Conservation (phyloP, 2,888 invertebrate genomes). For the Diarsia rubi region DNA sequence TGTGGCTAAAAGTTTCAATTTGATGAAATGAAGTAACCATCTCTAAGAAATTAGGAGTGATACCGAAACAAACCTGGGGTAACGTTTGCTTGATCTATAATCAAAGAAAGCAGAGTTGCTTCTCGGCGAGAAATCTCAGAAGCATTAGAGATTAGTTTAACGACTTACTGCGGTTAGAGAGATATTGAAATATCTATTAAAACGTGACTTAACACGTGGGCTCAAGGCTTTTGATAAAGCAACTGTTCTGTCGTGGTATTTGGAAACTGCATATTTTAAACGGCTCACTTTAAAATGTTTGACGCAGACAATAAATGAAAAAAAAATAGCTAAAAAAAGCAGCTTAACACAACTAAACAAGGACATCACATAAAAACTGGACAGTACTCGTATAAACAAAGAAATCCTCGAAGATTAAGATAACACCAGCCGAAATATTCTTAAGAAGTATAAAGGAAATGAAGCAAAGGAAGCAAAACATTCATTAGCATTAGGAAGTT, state of each 20-base stretch:
- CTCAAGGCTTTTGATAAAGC: slow-evolving; percentile 36
- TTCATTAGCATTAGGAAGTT: slow-evolving; percentile 58
- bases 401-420: slow-evolving; percentile 20
- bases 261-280: slow-evolving; percentile 31
- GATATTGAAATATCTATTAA: slow-evolving; percentile 52
- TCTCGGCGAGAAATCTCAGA: slow-evolving; percentile 42
- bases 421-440: slow-evolving; percentile 6
- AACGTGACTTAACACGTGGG: slow-evolving; percentile 37
- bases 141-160: slow-evolving; percentile 48
- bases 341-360: slow-evolving; percentile 10
- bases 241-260: slow-evolving; percentile 33
- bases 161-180: slow-evolving; percentile 53
- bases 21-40: neutral
- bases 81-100: slow-evolving; percentile 34
- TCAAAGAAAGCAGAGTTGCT: slow-evolving; percentile 51
- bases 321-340: neutral
- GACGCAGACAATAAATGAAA: neutral
- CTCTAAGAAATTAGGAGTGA: neutral
- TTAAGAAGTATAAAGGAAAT: slow-evolving; percentile 42
- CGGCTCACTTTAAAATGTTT: neutral
- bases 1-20: neutral
- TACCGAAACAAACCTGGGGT: neutral
- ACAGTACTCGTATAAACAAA: slow-evolving; percentile 32
- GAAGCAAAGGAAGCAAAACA: slow-evolving; percentile 38
- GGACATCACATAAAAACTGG: slow-evolving; percentile 16